A percentile compares a stretch with the other conserved stretches of the same genome.
Evolutionary conservation across 2,113 vertebrate species (phyloP).

Genomic region (Pavo muticus): DNA sequence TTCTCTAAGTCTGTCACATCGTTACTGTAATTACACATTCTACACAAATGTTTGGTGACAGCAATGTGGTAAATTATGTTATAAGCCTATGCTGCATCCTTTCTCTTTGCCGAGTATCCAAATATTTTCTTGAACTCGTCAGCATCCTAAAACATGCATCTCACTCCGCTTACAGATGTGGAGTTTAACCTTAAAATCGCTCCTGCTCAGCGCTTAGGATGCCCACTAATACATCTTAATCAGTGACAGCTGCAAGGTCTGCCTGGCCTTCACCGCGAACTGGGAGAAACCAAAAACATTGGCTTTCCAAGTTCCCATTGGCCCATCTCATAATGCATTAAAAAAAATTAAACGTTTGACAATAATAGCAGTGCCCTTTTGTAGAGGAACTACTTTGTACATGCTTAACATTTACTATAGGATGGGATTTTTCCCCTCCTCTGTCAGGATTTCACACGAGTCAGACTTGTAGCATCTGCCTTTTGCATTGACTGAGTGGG

Average conservation of each 20-base stretch:
- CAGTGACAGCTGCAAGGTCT: background rate
- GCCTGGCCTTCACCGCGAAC: background rate
- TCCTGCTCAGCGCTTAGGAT: background rate
- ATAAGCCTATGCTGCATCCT: background rate
- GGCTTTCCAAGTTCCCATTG: background rate
- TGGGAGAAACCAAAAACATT: background rate
- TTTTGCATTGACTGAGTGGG: slow-evolving; percentile 4
- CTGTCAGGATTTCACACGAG: background rate
- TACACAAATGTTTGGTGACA: background rate
- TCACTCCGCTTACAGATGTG: background rate
- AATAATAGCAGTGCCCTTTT: background rate
- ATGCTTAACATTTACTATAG: background rate
- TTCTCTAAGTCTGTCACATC: background rate
- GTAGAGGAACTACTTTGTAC: background rate
- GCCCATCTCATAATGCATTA: background rate
- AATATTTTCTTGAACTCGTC: background rate
- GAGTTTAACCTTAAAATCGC: background rate
- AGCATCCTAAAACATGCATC: background rate
- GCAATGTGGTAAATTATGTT: background rate
- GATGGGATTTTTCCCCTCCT: background rate
- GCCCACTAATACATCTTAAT: background rate
- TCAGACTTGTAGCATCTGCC: background rate
- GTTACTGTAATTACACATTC: background rate
- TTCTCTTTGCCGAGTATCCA: background rate
- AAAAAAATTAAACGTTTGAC: background rate